phyloP scores from a whole-genome alignment of 1,140 invertebrate genomes.

The Sitophilus oryzae region DNA sequence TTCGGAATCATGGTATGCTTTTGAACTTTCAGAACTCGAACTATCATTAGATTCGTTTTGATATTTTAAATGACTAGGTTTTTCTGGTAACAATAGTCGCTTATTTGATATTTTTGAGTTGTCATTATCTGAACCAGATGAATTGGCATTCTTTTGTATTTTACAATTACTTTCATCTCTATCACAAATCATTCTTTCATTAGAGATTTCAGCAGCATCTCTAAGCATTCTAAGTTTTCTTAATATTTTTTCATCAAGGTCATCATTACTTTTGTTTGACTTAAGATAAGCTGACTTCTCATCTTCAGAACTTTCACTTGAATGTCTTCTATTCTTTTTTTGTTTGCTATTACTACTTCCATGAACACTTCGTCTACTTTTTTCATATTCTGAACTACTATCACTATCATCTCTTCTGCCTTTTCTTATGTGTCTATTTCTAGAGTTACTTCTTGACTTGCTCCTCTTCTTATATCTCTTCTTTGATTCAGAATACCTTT shows the following conservation, averaged over 20 bases:
- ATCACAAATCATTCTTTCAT: too few species aligned
- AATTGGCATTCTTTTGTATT: slow-evolving; percentile 6
- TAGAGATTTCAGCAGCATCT: slow-evolving; percentile 6
- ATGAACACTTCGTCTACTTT: too few species aligned
- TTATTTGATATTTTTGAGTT: background rate
- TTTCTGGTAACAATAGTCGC: background rate
- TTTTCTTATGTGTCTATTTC: slow-evolving; percentile 22
- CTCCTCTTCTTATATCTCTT: slow-evolving; percentile 4
- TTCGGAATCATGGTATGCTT: slow-evolving; percentile 25
- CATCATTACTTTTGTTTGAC: slow-evolving; percentile 6
- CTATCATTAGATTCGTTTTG: background rate
- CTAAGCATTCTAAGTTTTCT: slow-evolving; percentile 20
- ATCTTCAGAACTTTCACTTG: slow-evolving; percentile 24
- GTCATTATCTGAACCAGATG: slow-evolving; percentile 1
- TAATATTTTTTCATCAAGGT: slow-evolving; percentile 24
- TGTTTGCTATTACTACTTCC: too few species aligned
- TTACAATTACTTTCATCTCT: slow-evolving; percentile 10
- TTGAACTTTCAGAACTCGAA: background rate
- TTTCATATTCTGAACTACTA: background rate
- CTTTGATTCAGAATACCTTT: too few species aligned
- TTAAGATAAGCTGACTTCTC: slow-evolving; percentile 7
- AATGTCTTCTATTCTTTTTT: slow-evolving; percentile 16
- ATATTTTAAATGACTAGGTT: background rate
- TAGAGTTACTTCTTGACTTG: slow-evolving; percentile 21
- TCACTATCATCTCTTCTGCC: slow-evolving; percentile 24